Base-by-base conservation (phyloP, 2,113 vertebrate species). In the Galbula dea region DNA sequence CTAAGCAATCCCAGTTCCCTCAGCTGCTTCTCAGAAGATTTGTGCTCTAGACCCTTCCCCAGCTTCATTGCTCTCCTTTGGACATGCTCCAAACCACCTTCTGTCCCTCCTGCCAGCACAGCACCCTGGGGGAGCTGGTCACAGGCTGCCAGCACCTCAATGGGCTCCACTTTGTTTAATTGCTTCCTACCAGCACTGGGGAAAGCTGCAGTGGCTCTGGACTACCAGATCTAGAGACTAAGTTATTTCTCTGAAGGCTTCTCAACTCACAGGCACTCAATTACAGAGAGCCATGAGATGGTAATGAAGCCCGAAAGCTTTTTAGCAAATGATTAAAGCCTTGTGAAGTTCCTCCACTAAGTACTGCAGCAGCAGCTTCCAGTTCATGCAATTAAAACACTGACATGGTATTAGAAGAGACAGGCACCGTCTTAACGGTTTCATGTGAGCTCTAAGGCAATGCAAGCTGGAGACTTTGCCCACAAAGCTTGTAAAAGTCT, bases 291-390 rank as follows among this genome's bases (percentile, higher is more conserved):
- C 59, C 65, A 46, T 3, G 59, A 91, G 93, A 90, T 4, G n/a
- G 63, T 83, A 95, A 96, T 67, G 55, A 34, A 94, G 74, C 89
- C 93, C 21, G 24, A 95, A 95, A 95, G 95, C 91, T 79, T 95
- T 96, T 91, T 74, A 89, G 82, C 79, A 85, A 85, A 69, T 91
- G 49, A 94, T 90, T 80, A 92, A 92, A 94, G 55, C 54, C 69
- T 55, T 74, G 84, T 3, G 15, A 95, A 89, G 79, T 88, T 94
- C 39, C 37, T 37, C 27, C 43, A 77, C 52, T 69, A 91, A 76
- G 59, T 61, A 74, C 46, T 48, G 67, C 81, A 85, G 78, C 75
- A 88, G 62, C 68, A 85, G 87, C 67, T 92, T 87, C 82, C 81
- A 91, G 81, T 34, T 75, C 49, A 32, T 30, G 67, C 86, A 92